Percentiles rank a stretch among this genome's conserved stretches.
Evolutionary conservation across 2,797 vertebrate genomes (phyloP).

Genomic region (Sylvilagus floridanus): DNA sequence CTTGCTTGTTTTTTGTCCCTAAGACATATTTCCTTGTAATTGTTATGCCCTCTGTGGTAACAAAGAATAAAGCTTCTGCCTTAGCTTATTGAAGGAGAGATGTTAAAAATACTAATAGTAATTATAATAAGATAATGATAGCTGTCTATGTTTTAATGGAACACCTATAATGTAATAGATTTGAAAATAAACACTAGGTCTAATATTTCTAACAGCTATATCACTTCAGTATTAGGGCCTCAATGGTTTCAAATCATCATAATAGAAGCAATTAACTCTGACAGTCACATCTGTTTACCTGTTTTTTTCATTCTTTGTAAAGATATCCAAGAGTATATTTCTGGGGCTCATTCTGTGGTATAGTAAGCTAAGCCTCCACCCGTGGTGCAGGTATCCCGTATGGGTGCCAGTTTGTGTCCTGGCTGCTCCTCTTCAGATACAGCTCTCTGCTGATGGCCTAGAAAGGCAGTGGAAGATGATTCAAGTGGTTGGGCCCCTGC

Average conservation of each 20-base stretch:
- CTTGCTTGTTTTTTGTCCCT: neutral
- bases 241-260: slow-evolving; percentile 34
- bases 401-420: no score
- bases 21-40: slow-evolving; percentile 34
- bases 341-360: neutral
- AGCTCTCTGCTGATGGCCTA: no score
- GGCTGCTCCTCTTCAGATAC: no score
- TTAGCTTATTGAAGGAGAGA: slow-evolving; percentile 20
- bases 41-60: neutral
- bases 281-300: neutral
- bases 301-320: neutral
- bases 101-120: slow-evolving; percentile 8
- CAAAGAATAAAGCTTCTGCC: neutral
- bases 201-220: slow-evolving; percentile 13
- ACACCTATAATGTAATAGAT: neutral
- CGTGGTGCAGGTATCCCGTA: no score
- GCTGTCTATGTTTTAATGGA: neutral
- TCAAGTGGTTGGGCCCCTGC: no score
- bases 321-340: neutral
- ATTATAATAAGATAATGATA: neutral
- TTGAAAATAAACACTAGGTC: neutral
- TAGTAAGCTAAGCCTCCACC: no score
- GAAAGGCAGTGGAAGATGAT: no score
- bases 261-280: neutral
- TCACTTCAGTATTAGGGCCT: neutral